Base-by-base conservation (phyloP, 2,797 vertebrate genomes). In the Cirrhinus molitorella region DNA sequence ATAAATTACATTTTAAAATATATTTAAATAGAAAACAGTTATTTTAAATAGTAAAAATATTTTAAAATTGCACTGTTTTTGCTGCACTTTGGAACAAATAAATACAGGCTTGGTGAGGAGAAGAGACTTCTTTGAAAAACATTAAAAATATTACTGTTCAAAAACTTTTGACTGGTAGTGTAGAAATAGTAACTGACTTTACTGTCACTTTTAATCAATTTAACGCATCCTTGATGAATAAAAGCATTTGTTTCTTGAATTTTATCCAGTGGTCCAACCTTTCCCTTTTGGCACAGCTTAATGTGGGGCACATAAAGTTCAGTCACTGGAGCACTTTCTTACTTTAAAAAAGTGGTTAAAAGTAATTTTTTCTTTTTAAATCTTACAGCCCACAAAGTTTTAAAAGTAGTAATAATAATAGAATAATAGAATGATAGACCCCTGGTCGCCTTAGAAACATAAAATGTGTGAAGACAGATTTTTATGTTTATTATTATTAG, bases 371-470 rank as follows among this genome's bases (percentile, higher is more conserved):
- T 67, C 7, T 31, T 68, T 23, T 13, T 13, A 57, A 12, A 31
- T 31, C 14, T 63, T 25, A 17, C 28, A 59, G 14, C 13, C 25
- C 12, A 23, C 55, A 23, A 57, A 66, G 10, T 47, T 70, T 70
- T 70, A 4, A 47, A 70, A 70, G n/a, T n/a, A n/a, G 12, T 55
- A 37, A 55, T 16, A 23, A 55, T 40, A 73, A 71, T 71, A 2
- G 23, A 71, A 17, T 49, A 34, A 74, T 55, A 74, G 51, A 74
- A 37, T 74, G 7, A 74, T 37, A 34, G 31, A 55, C 31, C 23
- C 34, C 31, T 74, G 45, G 67, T 70, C n/a, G 2, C 67, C 43
- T 47, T 70, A 70, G 67, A 70, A 70, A 70, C 43, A 9, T 47
- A 14, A 23, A 47, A 47, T 70, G 67, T 70, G 40, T 70, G 45